Evolutionary conservation across 2,113 vertebrate species (phyloP).

Genomic region (Aspidoscelis tigris): DNA sequence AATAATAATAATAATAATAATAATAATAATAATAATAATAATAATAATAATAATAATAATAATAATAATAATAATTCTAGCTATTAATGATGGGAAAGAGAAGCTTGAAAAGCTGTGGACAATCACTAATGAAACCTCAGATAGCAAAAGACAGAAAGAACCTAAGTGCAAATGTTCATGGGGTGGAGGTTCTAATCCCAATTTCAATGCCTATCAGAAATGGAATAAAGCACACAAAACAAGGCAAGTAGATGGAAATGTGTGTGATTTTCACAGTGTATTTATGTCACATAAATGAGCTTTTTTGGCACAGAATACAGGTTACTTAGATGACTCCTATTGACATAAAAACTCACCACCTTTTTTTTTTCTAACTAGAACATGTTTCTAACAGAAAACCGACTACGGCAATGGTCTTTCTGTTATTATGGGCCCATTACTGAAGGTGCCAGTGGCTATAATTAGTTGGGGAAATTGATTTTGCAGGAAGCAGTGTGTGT

Average conservation of each 20-base stretch:
- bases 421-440: constrained; percentile 25
- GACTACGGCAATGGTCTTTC: neutral
- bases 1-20: too few relatives aligned
- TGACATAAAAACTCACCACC: constrained; percentile 10
- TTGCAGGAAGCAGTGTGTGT: constrained; percentile 32
- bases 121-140: neutral
- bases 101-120: neutral
- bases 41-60: too few relatives aligned
- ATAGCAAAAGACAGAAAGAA: neutral
- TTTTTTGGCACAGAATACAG: constrained; percentile 13
- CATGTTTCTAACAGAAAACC: constrained; percentile 19
- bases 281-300: neutral
- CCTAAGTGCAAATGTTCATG: neutral
- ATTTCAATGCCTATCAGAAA: neutral
- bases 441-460: constrained; percentile 29
- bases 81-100: neutral
- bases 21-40: too few relatives aligned
- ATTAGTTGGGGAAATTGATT: constrained; percentile 41
- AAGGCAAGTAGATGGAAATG: neutral
- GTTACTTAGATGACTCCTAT: constrained; percentile 1
- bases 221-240: neutral
- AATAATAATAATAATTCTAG: neutral
- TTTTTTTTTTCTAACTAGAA: constrained; percentile 16
- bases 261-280: neutral
- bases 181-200: neutral